These are phyloP conservation scores for Sesamia inferens DNA, from an alignment of 2,888 invertebrate species.

Conservation along the genomic window DNA sequence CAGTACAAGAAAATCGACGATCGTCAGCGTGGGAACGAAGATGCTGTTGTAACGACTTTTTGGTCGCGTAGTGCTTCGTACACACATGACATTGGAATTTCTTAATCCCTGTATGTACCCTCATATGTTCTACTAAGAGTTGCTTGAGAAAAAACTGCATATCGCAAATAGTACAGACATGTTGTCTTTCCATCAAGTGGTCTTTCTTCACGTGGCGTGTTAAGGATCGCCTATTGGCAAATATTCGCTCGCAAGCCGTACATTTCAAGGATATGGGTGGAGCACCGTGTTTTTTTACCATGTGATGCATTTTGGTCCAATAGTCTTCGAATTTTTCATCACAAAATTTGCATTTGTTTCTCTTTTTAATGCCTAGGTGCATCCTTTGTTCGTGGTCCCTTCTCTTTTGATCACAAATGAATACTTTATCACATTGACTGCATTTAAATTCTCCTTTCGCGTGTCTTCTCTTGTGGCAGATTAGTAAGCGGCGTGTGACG, in stretches of 20 bases:
- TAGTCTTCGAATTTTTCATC: constrained; percentile 73
- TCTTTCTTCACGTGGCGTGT: constrained; percentile 75
- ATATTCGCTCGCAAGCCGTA: constrained; percentile 74
- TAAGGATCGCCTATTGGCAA: constrained; percentile 70
- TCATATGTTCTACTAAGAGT: constrained; percentile 74
- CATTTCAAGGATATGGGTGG: constrained; percentile 71
- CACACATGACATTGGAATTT: constrained; percentile 77
- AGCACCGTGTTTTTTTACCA: constrained; percentile 70
- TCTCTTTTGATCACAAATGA: constrained; percentile 70
- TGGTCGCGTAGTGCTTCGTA: constrained; percentile 72
- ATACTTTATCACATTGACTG: constrained; percentile 80
- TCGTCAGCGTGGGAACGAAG: constrained; percentile 68
- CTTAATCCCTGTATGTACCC: constrained; percentile 74
- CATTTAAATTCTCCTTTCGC: constrained; percentile 77
- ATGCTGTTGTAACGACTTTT: constrained; percentile 78
- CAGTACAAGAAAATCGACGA: constrained; percentile 56
- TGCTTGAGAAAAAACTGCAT: constrained; percentile 75
- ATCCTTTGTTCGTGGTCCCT: constrained; percentile 68
- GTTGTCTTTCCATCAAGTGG: constrained; percentile 75
- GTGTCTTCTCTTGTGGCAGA: constrained; percentile 63
- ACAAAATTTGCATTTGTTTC: constrained; percentile 74
- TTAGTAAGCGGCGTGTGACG: constrained; percentile 57
- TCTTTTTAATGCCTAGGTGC: constrained; percentile 67
- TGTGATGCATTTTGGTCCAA: constrained; percentile 72
- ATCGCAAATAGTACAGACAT: constrained; percentile 72